Base-by-base conservation (phyloP, 1,140 invertebrate genomes). In the Alviniconcha marisindica region DNA sequence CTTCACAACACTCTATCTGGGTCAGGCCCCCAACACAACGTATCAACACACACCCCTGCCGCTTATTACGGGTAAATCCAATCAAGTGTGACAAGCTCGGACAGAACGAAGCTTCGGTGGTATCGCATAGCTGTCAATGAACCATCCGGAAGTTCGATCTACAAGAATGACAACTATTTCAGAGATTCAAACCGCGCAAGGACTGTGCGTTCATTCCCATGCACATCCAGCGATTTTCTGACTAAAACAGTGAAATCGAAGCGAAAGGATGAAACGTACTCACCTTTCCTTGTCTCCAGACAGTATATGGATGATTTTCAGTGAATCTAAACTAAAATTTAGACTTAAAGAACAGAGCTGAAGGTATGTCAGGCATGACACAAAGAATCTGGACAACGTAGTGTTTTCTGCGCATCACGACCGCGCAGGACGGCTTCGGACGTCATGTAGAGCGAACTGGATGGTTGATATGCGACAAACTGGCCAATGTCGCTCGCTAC, bases 351-450 rank as follows among this genome's bases (percentile, higher is more conserved):
- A 86, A 94, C 96, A 94, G 95, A 96, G 95, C 96, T 96, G 96
- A 96, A 96, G 96, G 96, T 96, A 97, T 97, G 96, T 95, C 95
- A 96, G 96, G 96, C 96, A 97, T 97, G 96, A 96, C 96, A 96
- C 96, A 96, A 97, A 97, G 96, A 97, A 97, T 97, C 96, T 95
- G 95, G 96, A 97, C 96, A 96, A 97, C 96, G 96, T 96, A 96
- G 95, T 95, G 94, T 94, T 95, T 94, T 95, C 94, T 95, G 96
- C 96, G 96, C 96, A 96, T 94, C 94, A 94, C 94, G 93, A 95
- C 94, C 95, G 96, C 96, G 96, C 96, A 96, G 87, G 95, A 95
- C 82, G 95, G 86, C 86, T 84, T 84, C 88, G 87, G 81, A 66
- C 48, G 79, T 51, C 63, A 71, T 76, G 80, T 84, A 71, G 38